Conservation (phyloP, 2,888 invertebrate genomes). For the Amphipoea oculea region DNA sequence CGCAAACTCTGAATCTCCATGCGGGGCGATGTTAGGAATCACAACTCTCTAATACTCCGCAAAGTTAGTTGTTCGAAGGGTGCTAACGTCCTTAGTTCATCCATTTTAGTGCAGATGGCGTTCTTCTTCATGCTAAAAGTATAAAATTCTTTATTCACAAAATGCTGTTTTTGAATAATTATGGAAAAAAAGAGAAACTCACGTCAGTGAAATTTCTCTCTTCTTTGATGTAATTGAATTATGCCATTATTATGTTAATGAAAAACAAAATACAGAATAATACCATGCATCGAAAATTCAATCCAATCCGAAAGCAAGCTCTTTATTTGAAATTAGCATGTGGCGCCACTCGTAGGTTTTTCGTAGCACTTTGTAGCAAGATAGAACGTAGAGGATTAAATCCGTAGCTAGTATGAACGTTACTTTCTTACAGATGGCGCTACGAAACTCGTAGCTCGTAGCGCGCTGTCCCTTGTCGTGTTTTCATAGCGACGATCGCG, state of each 20-base stretch:
- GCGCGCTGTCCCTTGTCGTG: neutral
- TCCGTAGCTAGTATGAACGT: neutral
- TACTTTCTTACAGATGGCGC: constrained; percentile 7
- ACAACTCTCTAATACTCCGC: neutral
- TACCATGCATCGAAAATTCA: neutral
- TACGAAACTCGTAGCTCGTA: constrained; percentile 18
- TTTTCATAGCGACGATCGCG: constrained; percentile 9
- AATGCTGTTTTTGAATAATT: neutral
- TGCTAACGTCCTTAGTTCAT: neutral
- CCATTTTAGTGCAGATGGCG: neutral
- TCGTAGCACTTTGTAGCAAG: constrained; percentile 15
- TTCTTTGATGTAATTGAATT: neutral
- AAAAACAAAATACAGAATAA: too few relatives aligned
- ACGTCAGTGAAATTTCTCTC: neutral
- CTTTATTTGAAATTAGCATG: neutral
- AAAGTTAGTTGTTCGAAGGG: neutral
- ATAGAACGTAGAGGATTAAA: neutral
- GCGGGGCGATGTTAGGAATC: neutral
- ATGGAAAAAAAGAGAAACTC: neutral
- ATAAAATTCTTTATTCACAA: neutral
- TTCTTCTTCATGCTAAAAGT: neutral
- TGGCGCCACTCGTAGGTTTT: neutral
- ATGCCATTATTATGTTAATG: neutral
- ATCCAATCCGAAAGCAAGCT: neutral
- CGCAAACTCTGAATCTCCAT: neutral